Base-by-base conservation (phyloP, 2,888 invertebrate genomes). In the Lingula anatina region DNA sequence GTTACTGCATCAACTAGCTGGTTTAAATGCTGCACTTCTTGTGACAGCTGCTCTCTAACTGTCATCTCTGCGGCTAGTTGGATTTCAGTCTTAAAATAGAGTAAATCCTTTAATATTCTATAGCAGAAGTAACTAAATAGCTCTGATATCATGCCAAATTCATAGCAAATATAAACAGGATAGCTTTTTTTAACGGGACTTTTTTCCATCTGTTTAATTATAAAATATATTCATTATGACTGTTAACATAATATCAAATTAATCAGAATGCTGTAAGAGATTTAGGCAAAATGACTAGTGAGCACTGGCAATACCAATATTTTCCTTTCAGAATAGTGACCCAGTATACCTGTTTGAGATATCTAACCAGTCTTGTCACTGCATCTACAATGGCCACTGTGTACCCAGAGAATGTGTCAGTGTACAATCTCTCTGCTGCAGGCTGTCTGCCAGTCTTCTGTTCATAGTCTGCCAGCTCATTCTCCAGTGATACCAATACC, bases 321-420 rank as follows among this genome's bases (percentile, higher is more conserved):
- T n/a, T n/a, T n/a, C n/a, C n/a, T n/a, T n/a, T n/a, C n/a, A n/a
- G n/a, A n/a, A n/a, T n/a, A n/a, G n/a, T 18, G 20, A 47, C 40
- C n/a, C n/a, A n/a, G n/a, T n/a, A 47, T 43, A 68, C 66, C 63
- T 71, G 66, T 54, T 59, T 67, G 18, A 71, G 54, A 50, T 68
- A 68, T 26, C 60, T 46, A 7, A 65, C 65, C 5, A 71, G 59
- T 26, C 65, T 66, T 3, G 67, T 64, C 21, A 70, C 68, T 23
- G 68, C 63, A 41, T 65, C 64, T 12, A 70, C 67, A n/a, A 71
- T 59, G 3, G 68, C 63, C 37, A 69, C 56, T 5, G 70, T 70
- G 47, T 70, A 70, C 1, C 70, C 69, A 27, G 67, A 65, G 46
- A 71, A 68, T 20, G 66, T 60, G 42, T 68, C 64, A 5, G 62